Base-by-base conservation (phyloP, 2,113 vertebrate species). In the Podarcis raffonei region DNA sequence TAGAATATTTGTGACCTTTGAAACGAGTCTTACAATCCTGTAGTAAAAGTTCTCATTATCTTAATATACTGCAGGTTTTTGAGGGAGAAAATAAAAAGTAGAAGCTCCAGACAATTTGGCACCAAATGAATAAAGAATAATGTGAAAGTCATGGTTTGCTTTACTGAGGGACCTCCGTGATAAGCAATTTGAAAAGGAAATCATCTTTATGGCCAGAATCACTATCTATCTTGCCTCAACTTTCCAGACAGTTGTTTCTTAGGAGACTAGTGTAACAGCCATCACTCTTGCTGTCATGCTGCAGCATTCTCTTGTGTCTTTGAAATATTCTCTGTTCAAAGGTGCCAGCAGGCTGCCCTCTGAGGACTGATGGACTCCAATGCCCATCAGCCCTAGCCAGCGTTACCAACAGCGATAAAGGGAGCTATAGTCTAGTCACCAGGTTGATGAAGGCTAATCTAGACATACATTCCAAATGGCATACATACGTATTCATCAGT, bases 241-340 rank as follows among this genome's bases (percentile, higher is more conserved):
- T 92, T 94, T 92, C 92, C 85, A 95, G 92, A 90, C 94, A 93
- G 88, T 86, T 90, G 85, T 89, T 66, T 90, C 62, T 79, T 87
- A 92, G 89, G 90, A 93, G 94, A 91, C 88, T 90, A 94, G 83
- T 79, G 90, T 83, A 91, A 93, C 88, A 30, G 84, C 68, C 91
- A 94, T 90, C 88, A 91, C 93, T 66, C 89, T 68, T 80, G 71
- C 81, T 92, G 94, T 93, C 94, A 95, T n/a, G 2, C 37, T 35
- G 32, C 15, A 35, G 72, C 53, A 66, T 59, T 76, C 57, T 88
- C 59, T 82, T 83, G 57, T 88, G 12, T 42, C 27, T 74, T 81
- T 82, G 69, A 37, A 65, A 75, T 82, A 75, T 76, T 68, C 22
- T 53, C 74, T 48, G 53, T 20, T 62, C 59, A 62, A 62, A 20